phyloP scores from a whole-genome alignment of 1,140 invertebrate genomes.

The Bombus vancouverensis region DNA sequence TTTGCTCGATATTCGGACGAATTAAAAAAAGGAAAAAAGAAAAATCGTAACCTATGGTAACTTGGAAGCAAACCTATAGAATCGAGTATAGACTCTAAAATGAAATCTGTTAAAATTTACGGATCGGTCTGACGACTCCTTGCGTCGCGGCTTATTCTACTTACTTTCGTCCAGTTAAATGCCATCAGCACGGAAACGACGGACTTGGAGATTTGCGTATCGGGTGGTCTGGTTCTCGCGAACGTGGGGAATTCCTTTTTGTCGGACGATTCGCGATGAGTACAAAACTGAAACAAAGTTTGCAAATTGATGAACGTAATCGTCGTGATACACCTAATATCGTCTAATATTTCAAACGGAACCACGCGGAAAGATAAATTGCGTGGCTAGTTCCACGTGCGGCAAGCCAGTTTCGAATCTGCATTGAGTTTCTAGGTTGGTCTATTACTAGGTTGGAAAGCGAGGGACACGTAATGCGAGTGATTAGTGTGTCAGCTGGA shows the following conservation, averaged over 20 bases:
- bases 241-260: slow-evolving; percentile 96
- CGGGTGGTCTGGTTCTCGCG: slow-evolving; percentile 94
- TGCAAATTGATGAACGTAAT: background rate
- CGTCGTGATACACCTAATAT: background rate
- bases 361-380: background rate
- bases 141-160: slow-evolving; percentile 52
- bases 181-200: slow-evolving; percentile 90
- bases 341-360: background rate
- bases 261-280: slow-evolving; percentile 92
- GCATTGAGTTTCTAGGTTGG: slow-evolving; percentile 34
- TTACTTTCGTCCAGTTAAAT: slow-evolving; percentile 93
- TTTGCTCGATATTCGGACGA: too few species aligned
- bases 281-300: slow-evolving; percentile 89
- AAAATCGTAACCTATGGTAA: too few species aligned
- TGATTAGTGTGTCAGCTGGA: slow-evolving; percentile 32
- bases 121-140: background rate
- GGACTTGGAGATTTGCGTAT: slow-evolving; percentile 95
- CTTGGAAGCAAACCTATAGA: background rate
- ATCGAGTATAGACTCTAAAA: background rate
- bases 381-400: background rate
- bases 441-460: slow-evolving; percentile 28
- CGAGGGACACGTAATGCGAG: slow-evolving; percentile 23
- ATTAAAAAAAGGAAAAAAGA: too few species aligned
- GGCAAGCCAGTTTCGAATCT: slow-evolving; percentile 21
- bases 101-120: accelerated